phyloP scores from a whole-genome alignment of 2,888 invertebrate species.

The Taenaris catops region DNA sequence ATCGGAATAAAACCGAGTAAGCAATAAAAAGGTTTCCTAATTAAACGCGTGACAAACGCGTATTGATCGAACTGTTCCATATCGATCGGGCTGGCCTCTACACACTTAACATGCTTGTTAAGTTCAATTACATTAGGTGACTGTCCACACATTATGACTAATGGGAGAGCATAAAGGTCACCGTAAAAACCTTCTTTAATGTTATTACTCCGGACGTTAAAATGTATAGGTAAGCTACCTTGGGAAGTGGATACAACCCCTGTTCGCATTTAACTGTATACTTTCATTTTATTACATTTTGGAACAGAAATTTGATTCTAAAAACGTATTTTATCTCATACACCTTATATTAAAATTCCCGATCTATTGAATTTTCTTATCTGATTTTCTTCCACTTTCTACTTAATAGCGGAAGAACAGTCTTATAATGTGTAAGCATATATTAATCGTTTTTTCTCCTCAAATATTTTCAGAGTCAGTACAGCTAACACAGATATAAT shows the following conservation, averaged over 20 bases:
- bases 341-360: too few species aligned
- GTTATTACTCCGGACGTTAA: slow-evolving; percentile 18
- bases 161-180: slow-evolving; percentile 18
- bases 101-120: slow-evolving; percentile 23
- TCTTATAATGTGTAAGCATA: too few species aligned
- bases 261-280: slow-evolving; percentile 2
- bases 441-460: too few species aligned
- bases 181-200: slow-evolving; percentile 19
- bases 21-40: slow-evolving; percentile 24
- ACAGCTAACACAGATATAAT: too few species aligned
- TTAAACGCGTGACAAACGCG: slow-evolving; percentile 20
- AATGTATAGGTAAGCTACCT: slow-evolving; percentile 11
- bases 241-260: slow-evolving; percentile 10
- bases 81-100: slow-evolving; percentile 26
- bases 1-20: slow-evolving; percentile 9
- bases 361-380: too few species aligned
- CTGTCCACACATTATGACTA: slow-evolving; percentile 21
- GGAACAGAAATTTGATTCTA: too few species aligned
- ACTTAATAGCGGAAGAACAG: too few species aligned
- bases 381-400: too few species aligned
- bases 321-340: too few species aligned
- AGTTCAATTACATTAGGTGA: slow-evolving; percentile 24
- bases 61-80: slow-evolving; percentile 25
- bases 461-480: too few species aligned
- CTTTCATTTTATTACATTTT: too few species aligned